phyloP scores from a whole-genome alignment of 2,113 vertebrate species.

The Chionomys nivalis region DNA sequence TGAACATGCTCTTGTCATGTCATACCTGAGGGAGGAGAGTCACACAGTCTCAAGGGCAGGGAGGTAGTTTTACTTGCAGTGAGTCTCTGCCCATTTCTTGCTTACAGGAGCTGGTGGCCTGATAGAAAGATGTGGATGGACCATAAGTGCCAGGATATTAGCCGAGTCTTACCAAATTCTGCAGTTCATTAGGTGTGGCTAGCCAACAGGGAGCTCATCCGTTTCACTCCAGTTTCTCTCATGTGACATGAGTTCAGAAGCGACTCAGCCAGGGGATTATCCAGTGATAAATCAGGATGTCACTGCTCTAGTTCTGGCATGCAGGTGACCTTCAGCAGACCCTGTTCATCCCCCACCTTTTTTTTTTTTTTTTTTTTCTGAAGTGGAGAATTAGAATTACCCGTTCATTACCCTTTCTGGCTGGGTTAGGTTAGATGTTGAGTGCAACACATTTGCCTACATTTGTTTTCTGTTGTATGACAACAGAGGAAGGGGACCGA shows the following conservation, averaged over 20 bases:
- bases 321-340: background rate
- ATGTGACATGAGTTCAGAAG: background rate
- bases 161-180: background rate
- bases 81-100: background rate
- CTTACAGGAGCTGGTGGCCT: background rate
- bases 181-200: background rate
- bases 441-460: background rate
- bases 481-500: background rate
- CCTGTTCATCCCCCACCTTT: background rate
- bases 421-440: slow-evolving; percentile 17
- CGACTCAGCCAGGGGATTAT: background rate
- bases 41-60: background rate
- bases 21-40: background rate
- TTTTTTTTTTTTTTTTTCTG: background rate
- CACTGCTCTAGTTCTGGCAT: background rate
- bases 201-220: background rate
- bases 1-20: background rate
- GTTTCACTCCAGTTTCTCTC: background rate
- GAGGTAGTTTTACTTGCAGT: background rate
- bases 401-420: background rate
- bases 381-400: background rate
- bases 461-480: background rate
- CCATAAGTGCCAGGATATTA: background rate
- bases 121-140: background rate
- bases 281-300: background rate